Evolutionary conservation across 2,797 vertebrate species (phyloP).

Genomic region (Platalea minor): DNA sequence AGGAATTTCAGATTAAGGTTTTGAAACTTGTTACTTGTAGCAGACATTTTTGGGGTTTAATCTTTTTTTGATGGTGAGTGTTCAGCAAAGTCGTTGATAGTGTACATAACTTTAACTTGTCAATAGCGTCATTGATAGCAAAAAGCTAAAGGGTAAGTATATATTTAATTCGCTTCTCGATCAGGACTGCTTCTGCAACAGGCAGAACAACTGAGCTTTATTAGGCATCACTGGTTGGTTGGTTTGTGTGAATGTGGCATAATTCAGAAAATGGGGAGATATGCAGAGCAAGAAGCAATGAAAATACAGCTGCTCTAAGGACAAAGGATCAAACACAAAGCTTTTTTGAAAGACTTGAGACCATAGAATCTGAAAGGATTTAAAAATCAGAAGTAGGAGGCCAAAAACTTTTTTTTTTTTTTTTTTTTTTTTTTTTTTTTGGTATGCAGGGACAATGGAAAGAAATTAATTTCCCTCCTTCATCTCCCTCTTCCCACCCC

Average conservation of each 20-base stretch:
- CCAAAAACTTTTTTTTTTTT: neutral
- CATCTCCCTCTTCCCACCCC: fast-evolving
- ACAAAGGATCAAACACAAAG: neutral
- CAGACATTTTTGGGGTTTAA: neutral
- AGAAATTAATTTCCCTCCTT: neutral
- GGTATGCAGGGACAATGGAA: neutral
- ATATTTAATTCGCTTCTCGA: neutral
- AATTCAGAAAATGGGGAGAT: neutral
- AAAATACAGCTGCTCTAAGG: neutral
- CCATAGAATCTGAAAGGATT: neutral
- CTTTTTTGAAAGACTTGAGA: neutral
- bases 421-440: no score
- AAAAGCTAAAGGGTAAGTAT: neutral
- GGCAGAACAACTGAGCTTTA: neutral
- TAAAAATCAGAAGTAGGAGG: neutral
- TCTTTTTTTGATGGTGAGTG: neutral
- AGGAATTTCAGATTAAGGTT: neutral
- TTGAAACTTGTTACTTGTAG: neutral
- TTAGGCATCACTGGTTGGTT: neutral
- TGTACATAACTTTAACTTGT: neutral
- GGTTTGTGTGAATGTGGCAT: neutral
- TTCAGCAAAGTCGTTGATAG: neutral
- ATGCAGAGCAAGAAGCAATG: neutral
- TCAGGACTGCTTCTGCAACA: neutral
- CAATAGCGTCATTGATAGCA: neutral